Percentiles rank a stretch among this genome's conserved stretches.
These are phyloP conservation scores for Alloscopus bannaensis DNA, from an alignment of 2,888 invertebrate species.

Conservation along the genomic window DNA sequence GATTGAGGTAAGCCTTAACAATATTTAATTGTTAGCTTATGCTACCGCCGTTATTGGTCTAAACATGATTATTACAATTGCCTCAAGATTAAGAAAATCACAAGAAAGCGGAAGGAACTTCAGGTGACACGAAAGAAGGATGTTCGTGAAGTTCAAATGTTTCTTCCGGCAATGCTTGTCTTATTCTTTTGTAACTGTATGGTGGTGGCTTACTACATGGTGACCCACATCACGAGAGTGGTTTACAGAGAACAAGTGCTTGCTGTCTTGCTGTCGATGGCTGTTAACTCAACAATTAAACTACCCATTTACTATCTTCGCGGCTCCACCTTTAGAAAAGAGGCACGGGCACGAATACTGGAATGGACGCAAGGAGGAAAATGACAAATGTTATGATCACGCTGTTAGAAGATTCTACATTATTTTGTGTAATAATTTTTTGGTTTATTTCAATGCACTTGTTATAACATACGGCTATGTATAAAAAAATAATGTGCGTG, in stretches of 20 bases:
- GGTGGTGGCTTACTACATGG: conserved; percentile 6
- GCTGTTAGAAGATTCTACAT: too few species aligned
- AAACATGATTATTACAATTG: too few species aligned
- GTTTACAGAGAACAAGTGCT: conserved; percentile 27
- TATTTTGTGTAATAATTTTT: too few species aligned
- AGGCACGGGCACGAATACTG: conserved; percentile 17
- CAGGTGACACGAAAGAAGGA: conserved; percentile 36
- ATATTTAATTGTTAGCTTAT: too few species aligned
- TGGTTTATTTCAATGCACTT: too few species aligned
- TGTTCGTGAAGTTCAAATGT: conserved; percentile 40
- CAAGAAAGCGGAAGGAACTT: conserved; percentile 4
- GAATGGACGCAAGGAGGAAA: too few species aligned
- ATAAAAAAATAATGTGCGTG: too few species aligned
- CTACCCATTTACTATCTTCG: conserved; percentile 32
- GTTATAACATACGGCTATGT: too few species aligned
- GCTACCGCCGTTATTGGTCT: too few species aligned
- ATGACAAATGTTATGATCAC: too few species aligned
- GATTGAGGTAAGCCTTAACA: background rate
- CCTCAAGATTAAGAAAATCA: conserved; percentile 34
- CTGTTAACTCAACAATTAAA: conserved; percentile 22
- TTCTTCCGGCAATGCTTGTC: conserved; percentile 29
- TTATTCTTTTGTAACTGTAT: conserved; percentile 23
- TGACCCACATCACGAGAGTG: background rate
- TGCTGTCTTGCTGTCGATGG: background rate
- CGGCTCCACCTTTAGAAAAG: conserved; percentile 33